Conservation (phyloP, 2,113 vertebrate species). For the Pao palembangensis region DNA sequence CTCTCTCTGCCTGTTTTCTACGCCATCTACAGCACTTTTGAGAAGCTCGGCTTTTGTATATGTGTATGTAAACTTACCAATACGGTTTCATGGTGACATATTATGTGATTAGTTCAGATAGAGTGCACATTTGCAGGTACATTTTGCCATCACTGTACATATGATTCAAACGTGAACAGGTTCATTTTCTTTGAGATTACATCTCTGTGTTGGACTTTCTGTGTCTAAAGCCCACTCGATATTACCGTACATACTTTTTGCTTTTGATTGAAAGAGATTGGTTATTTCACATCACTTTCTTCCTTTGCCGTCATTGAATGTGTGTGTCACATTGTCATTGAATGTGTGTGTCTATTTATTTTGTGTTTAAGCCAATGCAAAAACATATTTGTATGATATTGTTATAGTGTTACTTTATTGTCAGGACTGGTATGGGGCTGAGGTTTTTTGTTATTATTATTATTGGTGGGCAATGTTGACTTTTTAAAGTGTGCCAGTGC, state of each 20-base stretch:
- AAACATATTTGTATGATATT: slow-evolving; percentile 60
- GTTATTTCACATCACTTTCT: slow-evolving; percentile 20
- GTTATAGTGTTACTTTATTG: slow-evolving; percentile 42
- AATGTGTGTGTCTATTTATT: slow-evolving; percentile 31
- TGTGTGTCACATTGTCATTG: no score
- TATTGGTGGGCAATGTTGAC: no score
- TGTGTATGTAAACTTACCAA: slow-evolving; percentile 72
- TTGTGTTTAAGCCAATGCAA: slow-evolving; percentile 60
- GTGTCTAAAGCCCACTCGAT: slow-evolving; percentile 31
- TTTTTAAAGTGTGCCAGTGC: no score
- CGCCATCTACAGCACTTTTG: slow-evolving; percentile 76
- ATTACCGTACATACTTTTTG: slow-evolving; percentile 34
- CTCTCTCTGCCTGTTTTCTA: slow-evolving; percentile 72
- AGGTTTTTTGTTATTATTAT: background rate
- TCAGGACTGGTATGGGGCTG: slow-evolving; percentile 47
- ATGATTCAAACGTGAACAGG: slow-evolving; percentile 35
- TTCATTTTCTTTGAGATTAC: slow-evolving; percentile 41
- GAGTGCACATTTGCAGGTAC: slow-evolving; percentile 52
- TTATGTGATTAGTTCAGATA: slow-evolving; percentile 53
- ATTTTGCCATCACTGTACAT: slow-evolving; percentile 60
- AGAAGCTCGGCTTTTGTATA: slow-evolving; percentile 73
- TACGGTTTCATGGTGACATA: slow-evolving; percentile 62
- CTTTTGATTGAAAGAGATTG: slow-evolving; percentile 41
- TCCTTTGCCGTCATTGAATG: slow-evolving; percentile 25
- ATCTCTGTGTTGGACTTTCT: slow-evolving; percentile 47